phyloP scores from a whole-genome alignment of 2,113 vertebrate genomes.

The Phylloscopus whistleri region DNA sequence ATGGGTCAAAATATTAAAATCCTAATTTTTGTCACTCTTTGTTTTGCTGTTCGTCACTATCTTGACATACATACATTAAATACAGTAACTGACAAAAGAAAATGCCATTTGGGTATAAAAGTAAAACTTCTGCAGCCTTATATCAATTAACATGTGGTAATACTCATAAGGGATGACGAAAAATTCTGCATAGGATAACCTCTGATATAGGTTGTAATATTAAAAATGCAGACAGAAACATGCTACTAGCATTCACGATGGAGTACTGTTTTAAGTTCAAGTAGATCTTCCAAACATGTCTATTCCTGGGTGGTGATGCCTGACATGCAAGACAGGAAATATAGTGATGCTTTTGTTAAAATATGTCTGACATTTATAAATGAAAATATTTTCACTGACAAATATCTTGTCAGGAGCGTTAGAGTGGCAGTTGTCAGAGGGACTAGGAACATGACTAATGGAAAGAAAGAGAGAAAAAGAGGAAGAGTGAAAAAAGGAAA shows the following conservation, averaged over 20 bases:
- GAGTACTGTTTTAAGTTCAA: background rate
- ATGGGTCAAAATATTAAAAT: background rate
- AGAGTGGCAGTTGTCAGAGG: background rate
- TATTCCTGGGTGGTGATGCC: background rate
- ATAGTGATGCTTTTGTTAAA: background rate
- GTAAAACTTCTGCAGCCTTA: background rate
- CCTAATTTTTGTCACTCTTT: background rate
- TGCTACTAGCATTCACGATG: background rate
- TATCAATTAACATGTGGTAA: too few species aligned
- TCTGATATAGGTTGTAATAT: background rate
- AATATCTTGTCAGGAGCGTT: background rate
- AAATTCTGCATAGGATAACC: background rate
- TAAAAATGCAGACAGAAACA: background rate
- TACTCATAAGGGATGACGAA: background rate
- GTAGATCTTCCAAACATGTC: background rate
- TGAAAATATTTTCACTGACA: background rate
- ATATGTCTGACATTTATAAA: background rate
- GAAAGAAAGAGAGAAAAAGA: background rate
- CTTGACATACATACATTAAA: background rate
- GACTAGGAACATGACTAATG: background rate
- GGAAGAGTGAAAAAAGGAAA: background rate
- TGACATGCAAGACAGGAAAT: background rate
- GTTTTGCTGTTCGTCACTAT: background rate
- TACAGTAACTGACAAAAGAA: background rate
- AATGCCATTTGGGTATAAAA: background rate